Evolutionary conservation across 2,888 invertebrate genomes (phyloP), one percentile per base, ranked within the genome.

Genomic region (Synanthedon tipuliformis): DNA sequence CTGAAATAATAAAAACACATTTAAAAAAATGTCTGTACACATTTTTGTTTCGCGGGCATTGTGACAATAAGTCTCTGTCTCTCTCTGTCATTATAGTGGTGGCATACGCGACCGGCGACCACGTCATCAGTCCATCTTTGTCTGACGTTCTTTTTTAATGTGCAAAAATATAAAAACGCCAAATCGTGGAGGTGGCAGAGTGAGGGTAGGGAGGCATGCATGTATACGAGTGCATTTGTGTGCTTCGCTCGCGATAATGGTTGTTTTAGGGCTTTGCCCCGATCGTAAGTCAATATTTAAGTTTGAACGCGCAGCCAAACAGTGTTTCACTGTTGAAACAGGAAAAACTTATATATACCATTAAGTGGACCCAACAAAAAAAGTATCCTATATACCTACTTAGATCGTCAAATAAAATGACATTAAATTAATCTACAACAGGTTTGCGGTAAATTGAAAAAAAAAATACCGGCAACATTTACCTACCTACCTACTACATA

Each of bases 81-180:
- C 80, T 75, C 81, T 87, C 71, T 66, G 78, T 62, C 86, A 62
- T 72, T 70, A 83, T 85, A 85, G 85, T 86, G 81, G 68, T 62
- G 51, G 54, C 55, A 56, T 60, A 56, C 59, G 57, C 59, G 59
- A 64, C 64, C 62, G 62, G 66, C 66, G 71, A 70, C 69, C 77
- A 77, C 84, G 81, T 84, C 86, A 84, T 81, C 84, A 82, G 75
- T 85, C 85, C 84, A 82, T 86, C 86, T 86, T 87, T 86, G 83
- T 87, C 87, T 85, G 75, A 71, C 80, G 72, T 59, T 75, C 84
- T 85, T 86, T 86, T 85, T 81, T 70, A 83, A 82, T 82, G 83
- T 84, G 84, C 82, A 84, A 84, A 84, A 87, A 86, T 85, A 85
- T 87, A 87, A 85, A 87, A 87, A 85, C 84, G 75, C 81, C 80